phyloP scores from a whole-genome alignment of 2,888 invertebrate species.

The Conchocele bisecta region DNA sequence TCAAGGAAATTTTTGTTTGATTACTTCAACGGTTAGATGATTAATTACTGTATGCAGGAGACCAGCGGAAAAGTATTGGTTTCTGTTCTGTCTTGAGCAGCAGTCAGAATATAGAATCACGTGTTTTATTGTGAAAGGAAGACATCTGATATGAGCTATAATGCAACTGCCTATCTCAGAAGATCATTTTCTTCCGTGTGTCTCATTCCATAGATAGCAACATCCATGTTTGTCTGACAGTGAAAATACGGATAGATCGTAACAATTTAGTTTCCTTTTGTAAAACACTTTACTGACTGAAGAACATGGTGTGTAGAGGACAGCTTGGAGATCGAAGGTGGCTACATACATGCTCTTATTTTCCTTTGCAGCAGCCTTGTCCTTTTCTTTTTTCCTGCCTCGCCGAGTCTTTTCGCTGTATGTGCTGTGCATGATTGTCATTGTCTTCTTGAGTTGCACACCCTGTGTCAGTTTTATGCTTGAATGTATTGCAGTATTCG shows the following conservation, averaged over 20 bases:
- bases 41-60: conserved; percentile 13
- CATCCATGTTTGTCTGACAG: conserved; percentile 12
- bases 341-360: conserved; percentile 10
- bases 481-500: conserved; percentile 18
- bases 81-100: conserved; percentile 33
- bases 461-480: conserved; percentile 9
- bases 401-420: conserved; percentile 7
- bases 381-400: conserved; percentile 17
- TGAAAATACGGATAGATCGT: conserved; percentile 31
- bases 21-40: conserved; percentile 5
- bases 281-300: conserved; percentile 29
- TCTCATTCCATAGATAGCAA: conserved; percentile 33
- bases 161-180: conserved; percentile 34
- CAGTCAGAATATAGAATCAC: conserved; percentile 30
- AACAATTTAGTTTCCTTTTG: conserved; percentile 33
- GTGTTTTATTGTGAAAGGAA: conserved; percentile 17
- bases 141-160: conserved; percentile 3
- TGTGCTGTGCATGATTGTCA: background rate
- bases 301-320: conserved; percentile 26
- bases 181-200: conserved; percentile 24
- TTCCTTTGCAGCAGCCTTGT: conserved; percentile 9
- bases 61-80: conserved; percentile 26
- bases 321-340: conserved; percentile 38
- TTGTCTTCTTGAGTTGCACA: background rate
- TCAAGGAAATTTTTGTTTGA: conserved; percentile 39